Base-by-base conservation (phyloP, 2,797 vertebrate species). In the Thaleichthys pacificus region DNA sequence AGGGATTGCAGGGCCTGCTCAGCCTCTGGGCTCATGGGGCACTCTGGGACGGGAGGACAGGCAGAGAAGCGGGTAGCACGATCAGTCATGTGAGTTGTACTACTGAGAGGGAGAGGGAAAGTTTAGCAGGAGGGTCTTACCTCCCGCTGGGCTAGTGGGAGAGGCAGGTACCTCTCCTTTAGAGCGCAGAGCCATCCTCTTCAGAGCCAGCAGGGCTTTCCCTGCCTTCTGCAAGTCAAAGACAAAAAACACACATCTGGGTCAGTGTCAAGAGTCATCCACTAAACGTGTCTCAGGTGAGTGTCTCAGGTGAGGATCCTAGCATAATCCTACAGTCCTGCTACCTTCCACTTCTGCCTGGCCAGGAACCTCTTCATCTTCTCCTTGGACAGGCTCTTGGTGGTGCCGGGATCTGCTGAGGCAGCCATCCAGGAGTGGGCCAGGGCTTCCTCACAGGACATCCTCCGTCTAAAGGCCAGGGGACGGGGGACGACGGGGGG, bases 271-370 rank as follows among this genome's bases (percentile, higher is more conserved):
- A 8, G 12, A 28, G 26, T 28, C 24, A 15, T 61, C 12, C 14
- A 15, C 22, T 61, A 1, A 9, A 14, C 8, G 11, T 24, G 24
- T 24, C 24, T 9, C 7, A 35, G 32, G 3, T 5, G 7, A 26
- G 58, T 58, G 19, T 22, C 56, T 58, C 49, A 3, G 51, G 19
- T 56, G 51, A 56, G 19, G 9, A 56, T 56, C 19, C 17, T 19
- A n/a, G 51, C 51, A 21, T 60, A 0, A 12, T 26, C 11, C 60
- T 56, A 0, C 15, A 56, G 51, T n/a, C 3, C 11, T 1, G 15
- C 61, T 83, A 96, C 96, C 95, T 95, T 96, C 95, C 96, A 97
- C 85, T 96, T 97, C 74, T 93, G 92, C 60, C 84, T 91, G 0
- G 93, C 92, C 61, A 97, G 85, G 86, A 95, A 96, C 81, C 87